Evolutionary conservation across 2,113 vertebrate species (phyloP).

Genomic region (Nyctibius bracteatus): DNA sequence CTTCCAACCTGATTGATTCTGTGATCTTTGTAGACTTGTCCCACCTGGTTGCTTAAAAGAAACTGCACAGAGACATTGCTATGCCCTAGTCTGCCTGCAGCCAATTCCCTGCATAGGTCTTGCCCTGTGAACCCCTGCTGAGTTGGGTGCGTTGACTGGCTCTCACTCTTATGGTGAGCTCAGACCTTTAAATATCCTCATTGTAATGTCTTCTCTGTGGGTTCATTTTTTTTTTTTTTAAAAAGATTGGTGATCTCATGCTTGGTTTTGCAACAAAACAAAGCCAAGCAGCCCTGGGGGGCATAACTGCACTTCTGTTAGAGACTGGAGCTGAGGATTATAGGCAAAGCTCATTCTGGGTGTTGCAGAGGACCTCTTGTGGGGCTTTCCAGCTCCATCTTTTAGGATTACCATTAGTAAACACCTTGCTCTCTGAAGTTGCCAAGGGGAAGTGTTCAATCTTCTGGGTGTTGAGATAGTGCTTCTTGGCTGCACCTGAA

Average conservation of each 20-base stretch:
- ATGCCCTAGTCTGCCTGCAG: background rate
- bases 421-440: background rate
- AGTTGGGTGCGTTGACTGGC: background rate
- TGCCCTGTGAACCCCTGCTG: background rate
- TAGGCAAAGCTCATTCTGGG: background rate
- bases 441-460: background rate
- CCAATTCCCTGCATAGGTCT: background rate
- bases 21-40: background rate
- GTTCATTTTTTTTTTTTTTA: background rate
- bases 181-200: background rate
- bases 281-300: background rate
- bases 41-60: background rate
- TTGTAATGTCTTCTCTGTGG: background rate
- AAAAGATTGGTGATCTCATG: background rate
- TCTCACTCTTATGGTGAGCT: background rate
- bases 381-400: background rate
- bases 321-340: background rate
- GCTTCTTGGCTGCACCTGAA: background rate
- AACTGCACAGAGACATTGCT: fast-evolving
- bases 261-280: background rate
- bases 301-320: background rate
- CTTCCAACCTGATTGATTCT: too few species aligned
- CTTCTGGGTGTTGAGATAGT: background rate
- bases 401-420: background rate
- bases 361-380: background rate